Evolutionary conservation across 2,888 invertebrate species (phyloP), one percentile per base, ranked within the genome.

Genomic region (Neoaliturus tenellus): DNA sequence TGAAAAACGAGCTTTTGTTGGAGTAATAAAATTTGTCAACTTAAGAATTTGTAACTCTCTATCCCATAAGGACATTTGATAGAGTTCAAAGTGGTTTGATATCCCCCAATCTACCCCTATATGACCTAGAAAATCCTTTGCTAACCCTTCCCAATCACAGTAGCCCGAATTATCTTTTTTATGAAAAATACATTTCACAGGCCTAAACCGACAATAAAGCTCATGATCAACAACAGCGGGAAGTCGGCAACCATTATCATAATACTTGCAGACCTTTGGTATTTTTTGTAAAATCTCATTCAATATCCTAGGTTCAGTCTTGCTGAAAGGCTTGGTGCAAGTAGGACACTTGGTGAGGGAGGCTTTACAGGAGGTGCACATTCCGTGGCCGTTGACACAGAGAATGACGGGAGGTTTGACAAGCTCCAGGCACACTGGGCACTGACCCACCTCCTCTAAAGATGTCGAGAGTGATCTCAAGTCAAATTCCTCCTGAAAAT

Each of bases 361-460:
- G 2, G 12, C 17, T 44, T 44, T 44, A 44, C 44, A 44, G 3
- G 44, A 12, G 17, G 44, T 44, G 44, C 44, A 44, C 23, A 23
- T 58, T 12, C 58, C 58, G 58, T 58, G 58, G 58, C 58, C 58
- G 20, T 58, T 58, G 58, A 58, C 58, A 28, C 58, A 58, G 10
- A 58, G 25, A 23, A 25, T 58, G 10, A 58, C 58, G 23, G 58
- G 58, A 25, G 58, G 58, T 10, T 23, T 58, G 58, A 58, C 8
- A 14, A 23, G 58, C 10, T 58, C 58, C 20, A 58, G 28, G 58
- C 58, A 58, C 20, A 58, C 58, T 6, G 58, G 58, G 23, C 58
- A 58, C 20, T 58, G 23, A 25, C 23, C 58, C 5, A 58, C 58
- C 23, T 58, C 58, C 58, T 58, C 58, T 23, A 58, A 8, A 25